A percentile compares a stretch with the other conserved stretches of the same genome.
phyloP scores from a whole-genome alignment of 1,140 invertebrate genomes.

The Drosophila malerkotliana region DNA sequence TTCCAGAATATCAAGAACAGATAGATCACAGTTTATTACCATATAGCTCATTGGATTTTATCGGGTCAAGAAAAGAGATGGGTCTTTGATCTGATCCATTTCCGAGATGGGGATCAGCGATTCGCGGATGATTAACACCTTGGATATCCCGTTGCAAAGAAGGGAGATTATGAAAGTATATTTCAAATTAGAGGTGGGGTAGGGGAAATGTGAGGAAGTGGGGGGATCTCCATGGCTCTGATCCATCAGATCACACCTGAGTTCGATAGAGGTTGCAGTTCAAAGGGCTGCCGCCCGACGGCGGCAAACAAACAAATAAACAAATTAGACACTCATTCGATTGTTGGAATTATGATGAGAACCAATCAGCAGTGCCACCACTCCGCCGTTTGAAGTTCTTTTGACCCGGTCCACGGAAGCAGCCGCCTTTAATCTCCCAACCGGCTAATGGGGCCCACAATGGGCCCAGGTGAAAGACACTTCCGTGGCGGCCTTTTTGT shows the following conservation, averaged over 20 bases:
- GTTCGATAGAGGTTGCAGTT: constrained; percentile 59
- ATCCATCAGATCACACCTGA: constrained; percentile 63
- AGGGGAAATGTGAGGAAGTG: neutral
- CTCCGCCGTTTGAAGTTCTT: constrained; percentile 56
- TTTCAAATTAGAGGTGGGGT: neutral
- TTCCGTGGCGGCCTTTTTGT: constrained; percentile 65
- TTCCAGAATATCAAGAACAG: constrained; percentile 1
- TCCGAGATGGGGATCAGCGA: constrained; percentile 17
- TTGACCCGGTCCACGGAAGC: constrained; percentile 50
- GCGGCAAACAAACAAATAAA: constrained; percentile 57
- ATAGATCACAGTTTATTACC: constrained; percentile 51
- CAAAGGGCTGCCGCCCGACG: constrained; percentile 52
- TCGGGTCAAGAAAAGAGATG: constrained; percentile 36
- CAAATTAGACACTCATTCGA: constrained; percentile 51
- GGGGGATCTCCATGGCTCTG: neutral
- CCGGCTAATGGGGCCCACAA: constrained; percentile 33
- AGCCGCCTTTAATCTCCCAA: constrained; percentile 63
- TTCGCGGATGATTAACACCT: constrained; percentile 71
- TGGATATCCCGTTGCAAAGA: constrained; percentile 1
- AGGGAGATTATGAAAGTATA: constrained; percentile 2
- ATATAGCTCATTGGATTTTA: constrained; percentile 62
- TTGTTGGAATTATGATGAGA: constrained; percentile 58
- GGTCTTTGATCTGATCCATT: constrained; percentile 55
- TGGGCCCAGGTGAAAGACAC: constrained; percentile 56
- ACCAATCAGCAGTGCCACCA: constrained; percentile 33